These are phyloP conservation scores for Bos indicus DNA, from an alignment of 2,113 vertebrate species.

Conservation along the genomic window DNA sequence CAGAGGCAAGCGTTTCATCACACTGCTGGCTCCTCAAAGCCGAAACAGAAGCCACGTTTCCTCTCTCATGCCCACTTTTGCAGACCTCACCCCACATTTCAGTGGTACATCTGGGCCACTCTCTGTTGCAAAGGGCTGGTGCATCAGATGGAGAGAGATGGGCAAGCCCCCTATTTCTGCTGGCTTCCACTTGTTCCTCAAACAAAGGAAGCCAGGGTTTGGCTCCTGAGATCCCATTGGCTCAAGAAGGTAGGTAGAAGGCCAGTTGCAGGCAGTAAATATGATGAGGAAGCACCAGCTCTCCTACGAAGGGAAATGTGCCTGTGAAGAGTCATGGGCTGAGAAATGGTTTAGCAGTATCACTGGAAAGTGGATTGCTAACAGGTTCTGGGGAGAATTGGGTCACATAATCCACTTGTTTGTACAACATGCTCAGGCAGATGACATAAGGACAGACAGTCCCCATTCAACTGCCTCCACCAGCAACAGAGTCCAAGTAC, in stretches of 20 bases:
- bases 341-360: neutral
- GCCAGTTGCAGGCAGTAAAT: neutral
- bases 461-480: neutral
- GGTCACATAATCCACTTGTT: neutral
- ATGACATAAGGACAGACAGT: neutral
- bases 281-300: neutral
- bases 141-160: neutral
- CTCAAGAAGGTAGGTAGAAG: neutral
- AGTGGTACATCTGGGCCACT: neutral
- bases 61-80: neutral
- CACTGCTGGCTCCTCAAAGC: conserved; percentile 70
- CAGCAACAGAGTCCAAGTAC: neutral
- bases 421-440: neutral
- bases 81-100: neutral
- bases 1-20: conserved; percentile 81
- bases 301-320: neutral
- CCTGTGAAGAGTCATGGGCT: neutral
- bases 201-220: neutral
- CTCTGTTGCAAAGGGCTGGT: too few relatives aligned
- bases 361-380: neutral
- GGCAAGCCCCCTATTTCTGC: neutral
- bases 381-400: neutral
- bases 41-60: conserved; percentile 58
- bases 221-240: neutral
- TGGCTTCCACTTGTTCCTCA: neutral